Percentiles rank a stretch among this genome's conserved stretches.
Conservation (phyloP, 2,113 vertebrate genomes). For the Charadrius vociferus region DNA sequence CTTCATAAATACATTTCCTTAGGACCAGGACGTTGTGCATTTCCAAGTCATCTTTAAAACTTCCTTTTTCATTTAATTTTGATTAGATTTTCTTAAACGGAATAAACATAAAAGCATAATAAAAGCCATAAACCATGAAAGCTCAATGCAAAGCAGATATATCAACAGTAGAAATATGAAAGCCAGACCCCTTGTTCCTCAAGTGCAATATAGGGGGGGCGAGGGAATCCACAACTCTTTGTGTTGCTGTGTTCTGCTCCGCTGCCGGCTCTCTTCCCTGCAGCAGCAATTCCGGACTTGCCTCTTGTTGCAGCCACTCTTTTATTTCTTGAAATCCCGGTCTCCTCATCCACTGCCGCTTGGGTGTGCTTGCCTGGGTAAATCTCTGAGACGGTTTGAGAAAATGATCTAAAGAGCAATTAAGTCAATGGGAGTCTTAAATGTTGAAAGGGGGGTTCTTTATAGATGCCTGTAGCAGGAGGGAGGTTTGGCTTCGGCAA, state of each 20-base stretch:
- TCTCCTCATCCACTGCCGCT: background rate
- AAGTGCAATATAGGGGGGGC: background rate
- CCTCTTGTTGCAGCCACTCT: background rate
- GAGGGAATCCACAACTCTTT: background rate
- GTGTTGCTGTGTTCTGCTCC: background rate
- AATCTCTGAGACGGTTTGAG: background rate
- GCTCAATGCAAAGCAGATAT: conserved; percentile 28
- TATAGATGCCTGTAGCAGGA: background rate
- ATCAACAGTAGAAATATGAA: background rate
- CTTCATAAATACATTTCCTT: conserved; percentile 7
- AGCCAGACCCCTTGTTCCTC: background rate
- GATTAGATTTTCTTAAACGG: background rate
- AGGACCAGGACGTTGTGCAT: background rate
- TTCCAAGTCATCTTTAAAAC: conserved; percentile 20
- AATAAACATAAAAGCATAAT: conserved; percentile 13
- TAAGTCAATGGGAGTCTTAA: background rate
- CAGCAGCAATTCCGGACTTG: background rate
- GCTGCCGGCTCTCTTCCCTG: accelerated
- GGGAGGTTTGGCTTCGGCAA: background rate
- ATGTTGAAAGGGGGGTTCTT: background rate
- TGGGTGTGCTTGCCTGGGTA: background rate
- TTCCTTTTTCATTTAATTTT: conserved; percentile 20
- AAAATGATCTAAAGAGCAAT: background rate
- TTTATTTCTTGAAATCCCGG: background rate
- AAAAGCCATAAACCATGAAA: background rate